These are phyloP conservation scores for Athrips mouffetella DNA, from an alignment of 2,888 invertebrate species.

Conservation along the genomic window DNA sequence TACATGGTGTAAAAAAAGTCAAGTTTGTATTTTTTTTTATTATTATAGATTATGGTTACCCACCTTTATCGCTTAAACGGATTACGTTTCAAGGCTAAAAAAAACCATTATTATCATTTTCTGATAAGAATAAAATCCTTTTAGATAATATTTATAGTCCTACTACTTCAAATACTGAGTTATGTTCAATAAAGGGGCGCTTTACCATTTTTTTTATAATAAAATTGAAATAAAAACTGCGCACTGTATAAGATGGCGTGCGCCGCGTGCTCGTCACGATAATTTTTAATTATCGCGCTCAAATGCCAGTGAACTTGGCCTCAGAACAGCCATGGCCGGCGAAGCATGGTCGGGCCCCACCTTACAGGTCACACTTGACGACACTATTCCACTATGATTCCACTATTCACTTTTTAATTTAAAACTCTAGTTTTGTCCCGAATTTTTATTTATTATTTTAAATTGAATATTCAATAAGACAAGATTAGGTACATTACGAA, in stretches of 20 bases:
- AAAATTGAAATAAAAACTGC: conserved; percentile 19
- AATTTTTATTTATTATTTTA: not conserved
- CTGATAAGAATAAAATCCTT: conserved; percentile 24
- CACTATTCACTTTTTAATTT: conserved; percentile 19
- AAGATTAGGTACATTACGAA: too few relatives aligned
- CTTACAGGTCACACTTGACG: conserved; percentile 69
- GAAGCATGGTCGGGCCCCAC: conserved; percentile 55
- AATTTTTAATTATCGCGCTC: conserved; percentile 77
- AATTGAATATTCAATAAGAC: too few relatives aligned
- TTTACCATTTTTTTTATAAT: not conserved
- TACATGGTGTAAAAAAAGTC: too few relatives aligned
- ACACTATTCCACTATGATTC: conserved; percentile 49
- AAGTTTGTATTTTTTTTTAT: too few relatives aligned
- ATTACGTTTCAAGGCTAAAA: conserved; percentile 16
- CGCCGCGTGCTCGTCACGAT: conserved; percentile 70
- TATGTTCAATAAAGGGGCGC: conserved; percentile 10
- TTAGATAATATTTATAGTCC: conserved; percentile 15
- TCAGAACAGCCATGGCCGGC: conserved; percentile 59
- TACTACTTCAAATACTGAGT: not conserved
- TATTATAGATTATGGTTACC: not conserved
- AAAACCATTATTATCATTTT: conserved; percentile 21
- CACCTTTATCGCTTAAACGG: not conserved
- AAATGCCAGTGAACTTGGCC: conserved; percentile 79
- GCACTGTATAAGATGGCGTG: conserved; percentile 68
- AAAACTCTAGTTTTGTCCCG: conserved; percentile 13